A percentile compares a stretch with the other conserved stretches of the same genome.
Evolutionary conservation across 2,113 vertebrate species (phyloP).

Genomic region (Centrocercus urophasianus): DNA sequence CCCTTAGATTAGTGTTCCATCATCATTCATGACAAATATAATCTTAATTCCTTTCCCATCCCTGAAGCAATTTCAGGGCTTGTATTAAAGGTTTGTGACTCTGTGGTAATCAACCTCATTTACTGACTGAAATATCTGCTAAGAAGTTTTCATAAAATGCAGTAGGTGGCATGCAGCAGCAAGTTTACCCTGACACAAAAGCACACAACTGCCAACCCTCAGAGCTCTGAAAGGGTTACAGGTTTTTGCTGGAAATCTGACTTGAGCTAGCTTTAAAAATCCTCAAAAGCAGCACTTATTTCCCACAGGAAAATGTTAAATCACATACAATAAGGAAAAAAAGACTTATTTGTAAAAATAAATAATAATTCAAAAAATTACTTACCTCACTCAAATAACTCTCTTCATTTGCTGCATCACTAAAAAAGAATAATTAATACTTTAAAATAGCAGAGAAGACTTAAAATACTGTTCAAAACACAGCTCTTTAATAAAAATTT

Average conservation of each 20-base stretch:
- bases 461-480: neutral
- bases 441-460: neutral
- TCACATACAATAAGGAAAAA: neutral
- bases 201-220: neutral
- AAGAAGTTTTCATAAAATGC: neutral
- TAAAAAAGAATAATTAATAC: conserved; percentile 47
- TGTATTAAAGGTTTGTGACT: neutral
- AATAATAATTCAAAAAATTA: neutral
- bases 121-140: neutral
- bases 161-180: neutral
- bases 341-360: neutral
- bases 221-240: neutral
- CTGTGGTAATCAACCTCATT: neutral
- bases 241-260: neutral
- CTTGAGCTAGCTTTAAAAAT: neutral
- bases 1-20: neutral
- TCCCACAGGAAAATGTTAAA: neutral
- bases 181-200: neutral
- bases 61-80: neutral
- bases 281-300: neutral
- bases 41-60: neutral
- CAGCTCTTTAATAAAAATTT: neutral
- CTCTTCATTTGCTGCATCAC: conserved; percentile 65
- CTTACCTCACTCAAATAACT: conserved; percentile 75
- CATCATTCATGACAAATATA: neutral